Base-by-base conservation (phyloP, 2,888 invertebrate genomes). In the Cosmia pyralina region DNA sequence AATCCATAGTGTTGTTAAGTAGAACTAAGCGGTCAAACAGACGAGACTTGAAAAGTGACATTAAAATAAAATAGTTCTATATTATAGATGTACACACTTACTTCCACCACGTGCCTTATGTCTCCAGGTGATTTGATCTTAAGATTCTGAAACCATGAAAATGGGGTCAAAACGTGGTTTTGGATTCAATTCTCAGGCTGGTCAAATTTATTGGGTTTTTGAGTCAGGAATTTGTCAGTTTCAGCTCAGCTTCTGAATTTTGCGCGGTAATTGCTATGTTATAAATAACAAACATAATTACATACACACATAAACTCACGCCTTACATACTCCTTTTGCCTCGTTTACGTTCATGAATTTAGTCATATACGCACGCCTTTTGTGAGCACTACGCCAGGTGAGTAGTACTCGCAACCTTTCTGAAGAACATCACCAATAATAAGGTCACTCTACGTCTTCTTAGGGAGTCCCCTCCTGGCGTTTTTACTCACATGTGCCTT, bases 41-140 rank as follows among this genome's bases (percentile, higher is more conserved):
- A 15, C 38, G n/a, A n/a, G 3, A 38, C n/a, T 13, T 19, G 7
- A 8, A 38, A 15, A 59, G 1, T 1, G 7, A 38, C 7, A 19
- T 19, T 11, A 58, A 19, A 34, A 38, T 38, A 19, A 1, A 38
- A 1, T 11, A 13, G 19, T 3, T 59, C 3, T 38, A 38, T 59
- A 38, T 38, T 38, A 38, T 13, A 38, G 38, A 59, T 52, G 22
- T 17, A 17, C 4, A 55, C 28, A 75, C 80, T 85, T 44, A 87
- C 87, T 11, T 82, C 81, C 74, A 89, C 66, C 8, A 83, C 89
- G 10, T 72, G 69, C 63, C 72, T 84, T 80, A 89, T 79, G 64
- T 90, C 88, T 4, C 46, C 77, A 2, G 79, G 65, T 11, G 85
- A 77, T 72, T 64, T 88, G 8, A 89, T 88, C 60, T 77, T 80